Percentiles rank a stretch among this genome's conserved stretches.
phyloP scores from a whole-genome alignment of 2,888 invertebrate species.

The Tribolium freemani region DNA sequence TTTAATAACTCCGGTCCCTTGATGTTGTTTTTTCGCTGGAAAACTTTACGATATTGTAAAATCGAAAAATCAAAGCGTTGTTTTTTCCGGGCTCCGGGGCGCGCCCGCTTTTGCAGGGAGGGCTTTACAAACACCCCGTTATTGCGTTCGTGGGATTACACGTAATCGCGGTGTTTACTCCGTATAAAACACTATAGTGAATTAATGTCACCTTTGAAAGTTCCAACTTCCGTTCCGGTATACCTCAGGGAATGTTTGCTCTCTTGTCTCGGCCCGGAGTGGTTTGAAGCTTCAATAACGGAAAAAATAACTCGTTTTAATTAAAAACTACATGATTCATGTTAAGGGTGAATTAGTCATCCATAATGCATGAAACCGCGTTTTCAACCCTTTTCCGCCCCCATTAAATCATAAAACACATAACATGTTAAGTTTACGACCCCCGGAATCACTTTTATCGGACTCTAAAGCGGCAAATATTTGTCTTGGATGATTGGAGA shows the following conservation, averaged over 20 bases:
- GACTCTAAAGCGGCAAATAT: constrained; percentile 23
- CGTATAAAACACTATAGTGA: constrained; percentile 29
- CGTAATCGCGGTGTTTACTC: constrained; percentile 35
- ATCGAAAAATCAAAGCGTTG: constrained; percentile 12
- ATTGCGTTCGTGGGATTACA: constrained; percentile 37
- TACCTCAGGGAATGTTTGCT: not conserved
- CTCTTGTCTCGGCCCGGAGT: not conserved
- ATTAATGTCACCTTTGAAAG: constrained; percentile 39
- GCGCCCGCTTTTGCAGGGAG: not conserved
- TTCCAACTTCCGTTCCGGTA: constrained; percentile 26
- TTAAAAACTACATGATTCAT: constrained; percentile 34
- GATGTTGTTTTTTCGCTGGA: constrained; percentile 22
- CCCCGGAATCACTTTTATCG: constrained; percentile 8
- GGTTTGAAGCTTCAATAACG: not conserved
- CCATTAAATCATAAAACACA: constrained; percentile 38
- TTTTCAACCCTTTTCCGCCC: constrained; percentile 34
- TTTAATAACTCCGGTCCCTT: constrained; percentile 24
- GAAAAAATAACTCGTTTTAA: constrained; percentile 21
- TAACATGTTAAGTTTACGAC: constrained; percentile 26
- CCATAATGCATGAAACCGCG: constrained; percentile 23
- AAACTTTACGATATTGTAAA: constrained; percentile 26
- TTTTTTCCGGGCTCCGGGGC: constrained; percentile 17
- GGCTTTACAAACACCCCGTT: constrained; percentile 28
- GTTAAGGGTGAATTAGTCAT: constrained; percentile 26
- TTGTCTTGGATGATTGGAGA: constrained; percentile 27